Base-by-base conservation (phyloP, 1,140 invertebrate species). In the Aphidius ervi region DNA sequence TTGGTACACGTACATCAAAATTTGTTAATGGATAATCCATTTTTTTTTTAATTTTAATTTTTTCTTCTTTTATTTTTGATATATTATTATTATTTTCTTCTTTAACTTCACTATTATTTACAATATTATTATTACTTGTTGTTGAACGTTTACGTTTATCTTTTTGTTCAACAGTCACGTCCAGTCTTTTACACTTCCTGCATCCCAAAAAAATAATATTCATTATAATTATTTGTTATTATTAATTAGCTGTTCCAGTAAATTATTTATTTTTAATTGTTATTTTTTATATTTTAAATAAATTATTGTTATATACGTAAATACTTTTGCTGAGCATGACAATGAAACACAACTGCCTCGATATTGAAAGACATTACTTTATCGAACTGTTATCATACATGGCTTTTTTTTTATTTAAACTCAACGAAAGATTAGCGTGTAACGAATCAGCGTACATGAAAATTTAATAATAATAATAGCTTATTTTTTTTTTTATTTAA, bases 1-100 rank as follows among this genome's bases (percentile, higher is more conserved):
- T 94, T 46, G 87, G 88, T 54, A 75, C 63, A 46, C 76, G 74
- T 3, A 43, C 31, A 16, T 71, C 70, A 31, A 65, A 63, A 52
- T 57, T 69, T n/a, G 62, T 46, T n/a, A 68, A 42, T 40, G 71
- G 62, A 57, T 67, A 59, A 43, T 75, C 73, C 71, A 72, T 74
- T 3, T 41, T 71, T 58, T 59, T 71, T 37, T 61, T 40, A 37
- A 52, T 46, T 7, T 31, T 37, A 5, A 20, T 41, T 46, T 49
- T 42, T 20, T 47, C 23, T 31, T 47, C 31, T 60, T 65, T 0
- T 37, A 52, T 46, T 68, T 64, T 40, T 48, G 52, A 6, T 39
- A 58, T 58, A 52, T 48, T 50, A 52, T 45, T 42, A 61, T 61
- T 43, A 61, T 59, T 39, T 59, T 50, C 1, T 55, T 40, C 10